Percentiles rank a stretch among this genome's conserved stretches.
Conservation (phyloP, 2,888 invertebrate species). For the Andricus curvator region DNA sequence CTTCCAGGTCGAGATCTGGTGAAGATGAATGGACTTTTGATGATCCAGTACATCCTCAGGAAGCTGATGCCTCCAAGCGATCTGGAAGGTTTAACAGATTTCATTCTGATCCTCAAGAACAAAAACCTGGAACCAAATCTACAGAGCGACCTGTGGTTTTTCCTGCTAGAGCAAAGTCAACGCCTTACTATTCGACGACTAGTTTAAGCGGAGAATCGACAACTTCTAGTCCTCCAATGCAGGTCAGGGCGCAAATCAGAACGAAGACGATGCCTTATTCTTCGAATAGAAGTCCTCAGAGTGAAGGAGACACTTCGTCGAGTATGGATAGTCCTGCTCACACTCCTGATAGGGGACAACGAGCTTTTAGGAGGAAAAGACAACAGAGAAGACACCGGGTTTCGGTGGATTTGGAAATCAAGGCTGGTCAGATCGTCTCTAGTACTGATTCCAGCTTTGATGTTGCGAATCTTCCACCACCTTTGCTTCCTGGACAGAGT, state of each 20-base stretch:
- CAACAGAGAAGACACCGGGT: slow-evolving; percentile 76
- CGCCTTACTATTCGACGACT: slow-evolving; percentile 78
- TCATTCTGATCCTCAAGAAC: slow-evolving; percentile 65
- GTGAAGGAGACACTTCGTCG: slow-evolving; percentile 77
- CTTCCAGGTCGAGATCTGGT: slow-evolving; percentile 62
- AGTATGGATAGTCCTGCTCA: slow-evolving; percentile 77
- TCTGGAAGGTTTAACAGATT: slow-evolving; percentile 61
- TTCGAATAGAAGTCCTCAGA: slow-evolving; percentile 73
- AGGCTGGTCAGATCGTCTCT: slow-evolving; percentile 76
- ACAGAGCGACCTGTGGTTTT: slow-evolving; percentile 80
- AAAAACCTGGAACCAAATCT: slow-evolving; percentile 77
- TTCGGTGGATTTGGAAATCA: slow-evolving; percentile 75
- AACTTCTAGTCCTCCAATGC: slow-evolving; percentile 77
- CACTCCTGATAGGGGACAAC: slow-evolving; percentile 72
- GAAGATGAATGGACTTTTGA: slow-evolving; percentile 73
- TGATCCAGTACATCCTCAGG: slow-evolving; percentile 56
- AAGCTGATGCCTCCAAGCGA: slow-evolving; percentile 51
- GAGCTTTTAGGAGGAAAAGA: slow-evolving; percentile 74
- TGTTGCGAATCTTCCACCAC: slow-evolving; percentile 88
- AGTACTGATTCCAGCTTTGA: slow-evolving; percentile 87
- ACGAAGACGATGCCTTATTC: slow-evolving; percentile 75
- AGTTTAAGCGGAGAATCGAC: slow-evolving; percentile 84
- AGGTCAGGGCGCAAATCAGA: slow-evolving; percentile 72
- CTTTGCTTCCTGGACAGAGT: slow-evolving; percentile 83
- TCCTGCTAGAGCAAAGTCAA: slow-evolving; percentile 74